phyloP scores from a whole-genome alignment of 2,797 vertebrate genomes.

The Pseudopleuronectes americanus region DNA sequence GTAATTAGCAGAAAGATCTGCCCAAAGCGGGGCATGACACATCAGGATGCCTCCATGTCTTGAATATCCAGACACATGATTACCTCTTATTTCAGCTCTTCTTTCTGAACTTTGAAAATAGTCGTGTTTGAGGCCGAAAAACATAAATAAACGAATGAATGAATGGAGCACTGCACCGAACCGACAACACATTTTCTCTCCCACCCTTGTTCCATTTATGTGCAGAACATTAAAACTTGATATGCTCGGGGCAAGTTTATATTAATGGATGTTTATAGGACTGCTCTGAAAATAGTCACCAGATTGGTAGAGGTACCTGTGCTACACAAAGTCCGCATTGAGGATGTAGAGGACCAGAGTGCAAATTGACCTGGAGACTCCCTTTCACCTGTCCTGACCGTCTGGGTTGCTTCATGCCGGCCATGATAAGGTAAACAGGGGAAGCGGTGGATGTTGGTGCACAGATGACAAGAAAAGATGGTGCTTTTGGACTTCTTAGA shows the following conservation, averaged over 20 bases:
- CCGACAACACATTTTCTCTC: constrained; percentile 22
- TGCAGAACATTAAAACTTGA: constrained; percentile 9
- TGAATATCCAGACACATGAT: constrained; percentile 83
- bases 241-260: constrained; percentile 16
- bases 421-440: constrained; percentile 69
- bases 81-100: constrained; percentile 80
- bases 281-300: constrained; percentile 47
- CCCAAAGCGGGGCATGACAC: constrained; percentile 87
- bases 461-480: constrained; percentile 12
- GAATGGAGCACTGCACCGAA: neutral
- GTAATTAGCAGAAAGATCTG: constrained; percentile 94
- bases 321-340: constrained; percentile 69
- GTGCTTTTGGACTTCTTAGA: constrained; percentile 5
- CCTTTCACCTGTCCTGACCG: constrained; percentile 60
- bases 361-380: constrained; percentile 66
- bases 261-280: constrained; percentile 25
- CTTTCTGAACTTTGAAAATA: constrained; percentile 58
- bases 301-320: constrained; percentile 52
- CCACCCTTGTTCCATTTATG: neutral
- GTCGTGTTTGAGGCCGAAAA: constrained; percentile 37
- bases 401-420: constrained; percentile 58
- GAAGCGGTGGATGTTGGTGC: constrained; percentile 21
- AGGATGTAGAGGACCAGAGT: constrained; percentile 57
- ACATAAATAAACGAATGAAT: constrained; percentile 36
- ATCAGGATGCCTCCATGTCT: constrained; percentile 82